Conservation (phyloP, 2,797 vertebrate genomes). For the Lateolabrax maculatus region DNA sequence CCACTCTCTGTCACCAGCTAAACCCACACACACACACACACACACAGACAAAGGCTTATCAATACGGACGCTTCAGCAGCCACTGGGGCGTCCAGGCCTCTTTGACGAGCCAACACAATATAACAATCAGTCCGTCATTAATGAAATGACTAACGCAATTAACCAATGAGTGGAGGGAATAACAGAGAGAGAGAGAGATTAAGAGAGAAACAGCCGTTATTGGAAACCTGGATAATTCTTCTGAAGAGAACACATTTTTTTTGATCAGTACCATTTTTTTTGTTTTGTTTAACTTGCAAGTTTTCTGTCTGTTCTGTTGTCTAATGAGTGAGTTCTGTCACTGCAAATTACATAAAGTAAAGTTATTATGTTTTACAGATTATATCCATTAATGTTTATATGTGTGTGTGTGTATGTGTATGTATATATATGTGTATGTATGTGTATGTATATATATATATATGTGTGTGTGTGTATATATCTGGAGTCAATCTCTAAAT, state of each 20-base stretch:
- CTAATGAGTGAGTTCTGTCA: slow-evolving; percentile 13
- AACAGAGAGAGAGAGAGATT: neutral
- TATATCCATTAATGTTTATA: neutral
- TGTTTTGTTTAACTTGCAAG: neutral
- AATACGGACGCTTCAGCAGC: slow-evolving; percentile 79
- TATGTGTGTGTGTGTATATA: too few species aligned
- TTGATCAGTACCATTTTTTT: slow-evolving; percentile 19
- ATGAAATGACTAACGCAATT: slow-evolving; percentile 83
- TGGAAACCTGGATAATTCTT: too few species aligned
- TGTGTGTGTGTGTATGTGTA: too few species aligned
- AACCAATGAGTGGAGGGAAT: slow-evolving; percentile 55
- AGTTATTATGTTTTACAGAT: neutral
- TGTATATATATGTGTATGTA: too few species aligned
- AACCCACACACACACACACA: slow-evolving; percentile 49
- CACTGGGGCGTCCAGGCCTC: slow-evolving; percentile 76
- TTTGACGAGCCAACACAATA: slow-evolving; percentile 82
- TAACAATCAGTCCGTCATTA: slow-evolving; percentile 85
- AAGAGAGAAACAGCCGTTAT: too few species aligned
- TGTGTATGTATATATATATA: too few species aligned
- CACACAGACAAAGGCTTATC: slow-evolving; percentile 80
- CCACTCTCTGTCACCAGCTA: slow-evolving; percentile 15
- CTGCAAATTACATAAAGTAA: slow-evolving; percentile 17
- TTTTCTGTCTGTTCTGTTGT: neutral
- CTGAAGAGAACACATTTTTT: too few species aligned
- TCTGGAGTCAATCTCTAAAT: neutral